A percentile compares a stretch with the other conserved stretches of the same genome.
Evolutionary conservation across 2,113 vertebrate genomes (phyloP).

Genomic region (Addax nasomaculatus): DNA sequence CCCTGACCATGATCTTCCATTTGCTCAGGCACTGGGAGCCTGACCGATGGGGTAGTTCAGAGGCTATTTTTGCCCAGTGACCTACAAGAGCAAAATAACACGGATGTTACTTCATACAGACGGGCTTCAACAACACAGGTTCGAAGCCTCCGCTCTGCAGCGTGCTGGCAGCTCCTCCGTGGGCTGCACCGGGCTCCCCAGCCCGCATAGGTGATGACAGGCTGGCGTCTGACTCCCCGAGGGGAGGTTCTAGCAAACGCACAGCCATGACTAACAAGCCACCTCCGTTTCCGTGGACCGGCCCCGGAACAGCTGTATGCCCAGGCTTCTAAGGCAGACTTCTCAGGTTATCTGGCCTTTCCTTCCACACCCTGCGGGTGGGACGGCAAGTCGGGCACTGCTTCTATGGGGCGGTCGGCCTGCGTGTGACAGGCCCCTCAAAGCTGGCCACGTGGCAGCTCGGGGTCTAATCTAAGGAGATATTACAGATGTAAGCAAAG

Average conservation of each 20-base stretch:
- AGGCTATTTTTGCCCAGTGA: conserved; percentile 90
- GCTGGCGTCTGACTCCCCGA: fast-evolving
- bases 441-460: fast-evolving
- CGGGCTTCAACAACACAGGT: fast-evolving
- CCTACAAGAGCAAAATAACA: conserved; percentile 76
- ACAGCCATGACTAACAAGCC: fast-evolving
- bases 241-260: fast-evolving
- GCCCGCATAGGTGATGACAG: fast-evolving
- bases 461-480: neutral
- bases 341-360: fast-evolving
- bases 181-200: fast-evolving
- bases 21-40: conserved; percentile 89
- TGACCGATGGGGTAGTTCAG: conserved; percentile 86
- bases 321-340: no score
- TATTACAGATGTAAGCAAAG: fast-evolving
- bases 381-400: fast-evolving
- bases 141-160: fast-evolving
- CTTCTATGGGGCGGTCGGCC: fast-evolving
- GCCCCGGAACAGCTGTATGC: fast-evolving
- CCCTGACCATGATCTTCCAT: conserved; percentile 83
- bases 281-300: fast-evolving
- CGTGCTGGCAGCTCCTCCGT: fast-evolving
- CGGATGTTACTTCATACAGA: fast-evolving
- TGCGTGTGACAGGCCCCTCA: fast-evolving
- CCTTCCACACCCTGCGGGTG: fast-evolving